Evolutionary conservation across 2,888 invertebrate genomes (phyloP), one percentile per base, ranked within the genome.

Genomic region (Limnephilus marmoratus): DNA sequence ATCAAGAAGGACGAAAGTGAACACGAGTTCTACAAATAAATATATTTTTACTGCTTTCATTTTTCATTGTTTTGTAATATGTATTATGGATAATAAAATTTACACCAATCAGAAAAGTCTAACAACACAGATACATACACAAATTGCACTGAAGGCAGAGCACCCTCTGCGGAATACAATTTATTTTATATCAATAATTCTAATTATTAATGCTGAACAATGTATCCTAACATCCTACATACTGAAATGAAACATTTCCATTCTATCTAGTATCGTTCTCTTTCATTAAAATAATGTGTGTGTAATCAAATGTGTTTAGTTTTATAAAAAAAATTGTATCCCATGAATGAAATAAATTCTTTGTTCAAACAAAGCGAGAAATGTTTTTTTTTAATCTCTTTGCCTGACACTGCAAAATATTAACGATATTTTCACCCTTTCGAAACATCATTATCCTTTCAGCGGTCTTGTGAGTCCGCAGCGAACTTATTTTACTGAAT

Each of bases 1-100:
- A 99, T 99, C 95, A 99, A 99, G 96, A 99, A 99, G 95, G 99
- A 99, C 95, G 99, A 99, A 95, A 98, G 99, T 94, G 99, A 99
- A 96, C 99, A 99, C 95, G 99, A 99, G 95, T 99, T 99, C 96
- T 99, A 99, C 96, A 99, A 99, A 97, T 99, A 99, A 91, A 41
- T n/a, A 82, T 81, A 89, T 34, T 24, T 34, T 68, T n/a, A 45
- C 31, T 86, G 41, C 41, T 45, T 45, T 86, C 0, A 68, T 68
- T 85, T 85, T 85, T 85, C 7, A 34, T 18, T 83, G 18, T 83
- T 34, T 31, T 83, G 24, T 34, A 29, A n/a, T 85, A 31, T 15
- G 13, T 34, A 15, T 29, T 83, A 83, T 83, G 83, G 15, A 37
- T 83, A 31, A 82, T 68, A 68, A 68, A 68, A 68, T 53, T 15